phyloP scores from a whole-genome alignment of 2,113 vertebrate genomes.

The Megaleporinus macrocephalus region DNA sequence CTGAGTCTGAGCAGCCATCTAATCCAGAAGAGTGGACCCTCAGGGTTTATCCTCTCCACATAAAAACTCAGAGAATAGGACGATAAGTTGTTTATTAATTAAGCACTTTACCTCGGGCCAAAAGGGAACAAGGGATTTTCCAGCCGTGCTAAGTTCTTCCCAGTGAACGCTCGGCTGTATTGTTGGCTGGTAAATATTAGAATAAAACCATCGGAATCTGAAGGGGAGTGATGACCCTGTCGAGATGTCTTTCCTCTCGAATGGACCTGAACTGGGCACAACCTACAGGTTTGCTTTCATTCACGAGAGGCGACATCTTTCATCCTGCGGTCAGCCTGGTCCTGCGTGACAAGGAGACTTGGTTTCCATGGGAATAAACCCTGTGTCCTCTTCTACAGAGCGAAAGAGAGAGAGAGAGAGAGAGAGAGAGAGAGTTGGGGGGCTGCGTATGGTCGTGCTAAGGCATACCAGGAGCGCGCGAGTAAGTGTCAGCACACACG shows the following conservation, averaged over 20 bases:
- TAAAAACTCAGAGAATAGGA: neutral
- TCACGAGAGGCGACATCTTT: constrained; percentile 49
- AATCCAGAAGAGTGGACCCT: neutral
- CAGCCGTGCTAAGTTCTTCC: constrained; percentile 13
- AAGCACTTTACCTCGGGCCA: constrained; percentile 13
- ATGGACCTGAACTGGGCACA: neutral
- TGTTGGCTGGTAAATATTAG: constrained; percentile 44
- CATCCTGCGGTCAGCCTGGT: constrained; percentile 21
- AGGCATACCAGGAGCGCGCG: constrained; percentile 20
- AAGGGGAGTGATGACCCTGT: constrained; percentile 24
- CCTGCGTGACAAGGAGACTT: constrained; percentile 13
- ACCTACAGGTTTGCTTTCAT: constrained; percentile 37
- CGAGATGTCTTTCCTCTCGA: constrained; percentile 3
- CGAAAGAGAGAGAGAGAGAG: constrained; percentile 12
- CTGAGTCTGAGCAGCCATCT: too few species aligned
- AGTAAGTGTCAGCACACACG: neutral
- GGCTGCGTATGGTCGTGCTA: neutral
- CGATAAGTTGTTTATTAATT: neutral
- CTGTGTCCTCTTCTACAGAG: constrained; percentile 33
- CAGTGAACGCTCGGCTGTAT: neutral
- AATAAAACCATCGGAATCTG: constrained; percentile 41
- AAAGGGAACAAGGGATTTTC: constrained; percentile 14
- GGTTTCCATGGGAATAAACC: constrained; percentile 59
- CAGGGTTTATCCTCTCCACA: neutral
- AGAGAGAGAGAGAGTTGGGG: constrained; percentile 13